Evolutionary conservation across 2,797 vertebrate genomes (phyloP).

Genomic region (Acipenser ruthenus): DNA sequence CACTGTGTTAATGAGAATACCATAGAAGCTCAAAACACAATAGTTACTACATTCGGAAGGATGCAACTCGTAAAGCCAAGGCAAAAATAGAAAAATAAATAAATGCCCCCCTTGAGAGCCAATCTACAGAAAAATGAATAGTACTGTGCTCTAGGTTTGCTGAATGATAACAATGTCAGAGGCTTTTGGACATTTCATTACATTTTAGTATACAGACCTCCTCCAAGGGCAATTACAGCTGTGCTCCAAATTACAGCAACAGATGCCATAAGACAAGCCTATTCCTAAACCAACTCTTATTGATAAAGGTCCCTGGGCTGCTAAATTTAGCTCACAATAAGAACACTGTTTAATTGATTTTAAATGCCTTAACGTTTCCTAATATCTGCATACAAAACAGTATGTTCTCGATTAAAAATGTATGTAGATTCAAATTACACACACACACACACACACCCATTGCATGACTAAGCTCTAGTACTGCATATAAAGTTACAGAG

Average conservation of each 20-base stretch:
- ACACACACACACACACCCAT: not conserved
- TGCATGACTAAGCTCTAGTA: not conserved
- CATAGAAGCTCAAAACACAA: too few relatives aligned
- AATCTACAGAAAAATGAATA: not conserved
- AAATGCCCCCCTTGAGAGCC: not conserved
- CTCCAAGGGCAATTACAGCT: not conserved
- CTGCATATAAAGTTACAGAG: too few relatives aligned
- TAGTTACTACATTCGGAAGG: not conserved
- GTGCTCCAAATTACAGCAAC: not conserved
- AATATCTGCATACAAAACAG: too few relatives aligned
- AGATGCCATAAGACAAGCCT: not conserved
- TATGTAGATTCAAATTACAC: not conserved
- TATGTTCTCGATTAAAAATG: too few relatives aligned
- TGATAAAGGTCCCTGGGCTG: not conserved
- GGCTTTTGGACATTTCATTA: constrained; percentile 5
- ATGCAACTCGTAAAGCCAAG: not conserved
- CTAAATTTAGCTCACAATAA: not conserved
- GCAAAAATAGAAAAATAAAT: not conserved
- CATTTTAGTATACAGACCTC: not conserved
- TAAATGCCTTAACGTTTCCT: not conserved
- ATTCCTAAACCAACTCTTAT: not conserved
- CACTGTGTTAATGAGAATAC: too few relatives aligned
- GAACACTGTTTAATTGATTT: not conserved
- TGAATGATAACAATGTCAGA: not conserved
- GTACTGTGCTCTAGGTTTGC: not conserved